Conservation (phyloP, 2,113 vertebrate genomes). For the Numenius arquata region DNA sequence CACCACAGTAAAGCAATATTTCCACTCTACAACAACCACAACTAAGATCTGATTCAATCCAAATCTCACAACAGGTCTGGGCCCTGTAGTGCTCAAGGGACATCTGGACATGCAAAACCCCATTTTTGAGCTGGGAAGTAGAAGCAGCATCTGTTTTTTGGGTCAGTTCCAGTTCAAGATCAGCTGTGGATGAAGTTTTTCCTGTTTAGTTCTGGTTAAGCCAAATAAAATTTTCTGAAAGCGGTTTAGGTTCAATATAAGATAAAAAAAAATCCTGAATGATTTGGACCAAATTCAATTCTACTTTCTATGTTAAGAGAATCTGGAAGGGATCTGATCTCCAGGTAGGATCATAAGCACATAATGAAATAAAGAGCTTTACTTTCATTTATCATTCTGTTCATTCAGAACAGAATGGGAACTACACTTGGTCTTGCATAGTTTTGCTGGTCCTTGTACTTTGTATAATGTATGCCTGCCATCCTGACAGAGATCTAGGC, state of each 20-base stretch:
- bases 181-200: background rate
- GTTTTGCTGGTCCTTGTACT: background rate
- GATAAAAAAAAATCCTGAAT: background rate
- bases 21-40: background rate
- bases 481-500: background rate
- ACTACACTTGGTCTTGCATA: background rate
- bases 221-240: background rate
- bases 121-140: accelerated
- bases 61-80: background rate
- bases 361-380: background rate
- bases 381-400: background rate
- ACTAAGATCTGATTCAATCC: background rate
- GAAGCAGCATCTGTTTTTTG: background rate
- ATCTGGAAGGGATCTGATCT: background rate
- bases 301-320: background rate
- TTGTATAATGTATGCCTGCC: background rate
- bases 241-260: background rate
- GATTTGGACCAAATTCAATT: background rate
- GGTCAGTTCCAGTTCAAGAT: background rate
- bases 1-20: background rate
- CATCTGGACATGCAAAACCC: background rate
- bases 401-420: background rate
- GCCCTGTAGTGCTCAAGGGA: background rate
- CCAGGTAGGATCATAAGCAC: background rate
- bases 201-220: background rate